These are phyloP conservation scores for Sparidentex hasta DNA, from an alignment of 2,797 vertebrate species.

Conservation along the genomic window DNA sequence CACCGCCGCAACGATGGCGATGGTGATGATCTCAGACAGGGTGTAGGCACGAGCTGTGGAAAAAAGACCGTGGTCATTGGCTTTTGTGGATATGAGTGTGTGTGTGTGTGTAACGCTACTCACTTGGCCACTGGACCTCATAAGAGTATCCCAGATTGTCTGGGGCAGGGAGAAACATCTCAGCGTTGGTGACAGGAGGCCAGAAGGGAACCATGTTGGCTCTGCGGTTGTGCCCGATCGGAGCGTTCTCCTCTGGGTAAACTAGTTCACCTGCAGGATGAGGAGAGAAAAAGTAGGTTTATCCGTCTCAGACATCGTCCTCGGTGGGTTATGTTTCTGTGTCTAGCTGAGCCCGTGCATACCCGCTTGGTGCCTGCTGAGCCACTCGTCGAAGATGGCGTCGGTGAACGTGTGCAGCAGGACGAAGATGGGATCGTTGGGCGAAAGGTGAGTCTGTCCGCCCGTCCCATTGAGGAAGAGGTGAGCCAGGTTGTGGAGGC, in stretches of 20 bases:
- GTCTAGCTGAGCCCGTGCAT: slow-evolving; percentile 19
- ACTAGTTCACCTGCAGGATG: slow-evolving; percentile 87
- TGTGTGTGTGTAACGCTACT: slow-evolving; percentile 61
- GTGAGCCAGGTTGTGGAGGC: slow-evolving; percentile 97
- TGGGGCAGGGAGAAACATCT: slow-evolving; percentile 94
- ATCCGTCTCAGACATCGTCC: neutral
- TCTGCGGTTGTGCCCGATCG: slow-evolving; percentile 94
- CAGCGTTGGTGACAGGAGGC: slow-evolving; percentile 94
- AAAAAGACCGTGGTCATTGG: neutral
- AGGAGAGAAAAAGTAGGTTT: neutral
- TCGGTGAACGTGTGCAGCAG: slow-evolving; percentile 96
- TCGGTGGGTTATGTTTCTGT: neutral
- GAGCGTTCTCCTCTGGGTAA: slow-evolving; percentile 94
- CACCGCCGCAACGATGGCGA: slow-evolving; percentile 89
- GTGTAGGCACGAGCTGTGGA: slow-evolving; percentile 85
- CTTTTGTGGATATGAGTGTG: neutral
- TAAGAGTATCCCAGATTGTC: slow-evolving; percentile 94
- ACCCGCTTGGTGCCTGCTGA: slow-evolving; percentile 91
- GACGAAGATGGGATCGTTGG: slow-evolving; percentile 96
- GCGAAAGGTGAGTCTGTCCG: slow-evolving; percentile 96
- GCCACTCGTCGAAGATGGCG: slow-evolving; percentile 96
- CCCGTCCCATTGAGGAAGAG: slow-evolving; percentile 97
- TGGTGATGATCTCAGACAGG: slow-evolving; percentile 92
- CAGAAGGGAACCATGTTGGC: slow-evolving; percentile 99
- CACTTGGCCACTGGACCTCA: slow-evolving; percentile 95